Evolutionary conservation across 2,797 vertebrate species (phyloP), one percentile per base, ranked within the genome.

Genomic region (Sebastes itinus): DNA sequence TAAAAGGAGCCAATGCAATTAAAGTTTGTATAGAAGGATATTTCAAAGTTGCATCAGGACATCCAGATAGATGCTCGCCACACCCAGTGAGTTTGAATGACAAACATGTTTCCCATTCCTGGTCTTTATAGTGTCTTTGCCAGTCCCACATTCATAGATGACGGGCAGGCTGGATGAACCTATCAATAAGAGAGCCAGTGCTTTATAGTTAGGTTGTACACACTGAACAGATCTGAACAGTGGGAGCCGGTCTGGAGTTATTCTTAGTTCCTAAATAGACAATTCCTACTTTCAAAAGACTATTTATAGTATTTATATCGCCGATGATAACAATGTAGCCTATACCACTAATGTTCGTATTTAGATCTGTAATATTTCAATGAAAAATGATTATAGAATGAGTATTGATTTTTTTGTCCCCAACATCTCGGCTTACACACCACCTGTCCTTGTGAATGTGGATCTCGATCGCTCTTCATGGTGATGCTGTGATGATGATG

Each of bases 111-210:
- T 77, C 27, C 84, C 80, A 81, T 25, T 89, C 56, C 38, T 55
- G 58, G 69, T 66, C 8, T 52, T 42, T 42, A 4, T 9, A 60
- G 33, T 67, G 69, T 76, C 27, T 55, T 63, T 28, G 30, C 14
- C 61, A 52, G 71, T 35, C 74, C 77, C 80, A 66, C 70, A 20
- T 6, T 32, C 27, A n/a, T 2, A 14, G 32, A 70, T 89, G 89
- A 92, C 67, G 69, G 82, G 12, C 89, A 84, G 79, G 33, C 46
- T 28, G 80, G 32, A 73, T 30, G 6, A 78, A 81, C 90, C 88
- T 80, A 85, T 91, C 74, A 60, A 54, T 18, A 23, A 7, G 12
- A 46, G 33, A 81, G 56, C 14, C 54, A 16, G 27, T 25, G 85
- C 56, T 52, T 80, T 25, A 32, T 16, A 18, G 87, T 85, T 88